Evolutionary conservation across 2,888 invertebrate species (phyloP), one percentile per base, ranked within the genome.

Genomic region (Odontocolon sp.): DNA sequence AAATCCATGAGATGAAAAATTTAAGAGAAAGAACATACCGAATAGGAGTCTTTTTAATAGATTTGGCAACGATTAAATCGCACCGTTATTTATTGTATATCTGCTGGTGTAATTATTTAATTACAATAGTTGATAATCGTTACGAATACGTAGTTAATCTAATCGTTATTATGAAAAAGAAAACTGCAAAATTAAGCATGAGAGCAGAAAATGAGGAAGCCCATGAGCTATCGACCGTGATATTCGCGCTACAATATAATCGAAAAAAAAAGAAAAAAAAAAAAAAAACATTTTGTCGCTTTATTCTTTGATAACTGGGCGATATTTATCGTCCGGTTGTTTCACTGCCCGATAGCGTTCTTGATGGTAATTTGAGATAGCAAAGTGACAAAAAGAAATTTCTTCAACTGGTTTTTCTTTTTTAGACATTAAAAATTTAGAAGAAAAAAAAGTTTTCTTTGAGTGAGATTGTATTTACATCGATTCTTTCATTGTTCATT

Each of bases 71-170:
- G 36, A 77, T 73, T 59, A 54, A 77, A 72, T 72, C 69, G 77
- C 77, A 73, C 72, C 45, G 54, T 77, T 69, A 66, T 77, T 77
- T 77, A 73, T 77, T 77, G 59, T 73, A 73, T 69, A 77, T 71
- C 23, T 68, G 63, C 71, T 68, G 69, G 68, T 72, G 72, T 73
- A 73, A 72, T 72, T 77, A 73, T 77, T 72, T 73, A 64, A 56
- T 72, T 76, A 64, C 42, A 42, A 59, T 77, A 68, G 57, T 59
- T 50, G 63, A 68, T 72, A 67, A 72, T 72, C 57, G 72, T 59
- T 72, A 57, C 70, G 26, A 76, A 23, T 70, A 61, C 63, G 63
- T 77, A 77, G 71, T 72, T 63, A 63, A 68, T 61, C 50, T 63
- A 26, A 63, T 64, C 40, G 64, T 68, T 57, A 52, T 57, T 54